Conservation (phyloP, 92 coral and sea anemone species). For the Palythoa grandis region DNA sequence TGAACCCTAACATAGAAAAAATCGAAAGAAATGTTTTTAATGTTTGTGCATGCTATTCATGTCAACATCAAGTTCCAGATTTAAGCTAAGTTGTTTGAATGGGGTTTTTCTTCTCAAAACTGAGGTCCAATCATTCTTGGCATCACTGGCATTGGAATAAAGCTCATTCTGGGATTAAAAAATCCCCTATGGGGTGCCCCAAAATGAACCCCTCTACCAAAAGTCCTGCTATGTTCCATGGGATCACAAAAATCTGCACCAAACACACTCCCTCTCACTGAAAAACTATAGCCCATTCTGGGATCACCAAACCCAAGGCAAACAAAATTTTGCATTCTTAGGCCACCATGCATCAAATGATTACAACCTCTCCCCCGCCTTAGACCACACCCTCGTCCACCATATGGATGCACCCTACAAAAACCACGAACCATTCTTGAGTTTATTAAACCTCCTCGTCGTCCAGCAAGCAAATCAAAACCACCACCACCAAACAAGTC, state of each 20-base stretch:
- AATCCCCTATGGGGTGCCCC: slow-evolving; percentile 18
- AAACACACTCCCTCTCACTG: not conserved
- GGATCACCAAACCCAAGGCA: not conserved
- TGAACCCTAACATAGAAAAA: too few relatives aligned
- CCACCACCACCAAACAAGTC: not conserved
- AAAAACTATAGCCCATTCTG: not conserved
- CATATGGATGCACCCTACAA: not conserved
- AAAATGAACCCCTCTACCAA: not conserved
- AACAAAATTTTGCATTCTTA: not conserved
- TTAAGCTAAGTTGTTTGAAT: not conserved
- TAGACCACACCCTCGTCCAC: not conserved
- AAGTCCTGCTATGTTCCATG: not conserved
- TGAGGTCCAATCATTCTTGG: slow-evolving; percentile 17
- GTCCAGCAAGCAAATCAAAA: slow-evolving; percentile 6
- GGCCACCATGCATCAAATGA: not conserved
- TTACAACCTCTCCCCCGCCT: not conserved
- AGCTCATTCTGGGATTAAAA: slow-evolving; percentile 3
- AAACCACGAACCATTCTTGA: slow-evolving; percentile 1
- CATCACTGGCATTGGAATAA: not conserved
- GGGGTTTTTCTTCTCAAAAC: not conserved
- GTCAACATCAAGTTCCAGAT: not conserved
- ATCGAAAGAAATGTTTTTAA: not conserved
- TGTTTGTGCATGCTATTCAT: not conserved
- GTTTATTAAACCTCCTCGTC: slow-evolving; percentile 12
- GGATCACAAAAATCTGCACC: slow-evolving; percentile 1